A percentile compares a stretch with the other conserved stretches of the same genome.
Evolutionary conservation across 2,888 invertebrate genomes (phyloP).

Genomic region (Blomia tropicalis): DNA sequence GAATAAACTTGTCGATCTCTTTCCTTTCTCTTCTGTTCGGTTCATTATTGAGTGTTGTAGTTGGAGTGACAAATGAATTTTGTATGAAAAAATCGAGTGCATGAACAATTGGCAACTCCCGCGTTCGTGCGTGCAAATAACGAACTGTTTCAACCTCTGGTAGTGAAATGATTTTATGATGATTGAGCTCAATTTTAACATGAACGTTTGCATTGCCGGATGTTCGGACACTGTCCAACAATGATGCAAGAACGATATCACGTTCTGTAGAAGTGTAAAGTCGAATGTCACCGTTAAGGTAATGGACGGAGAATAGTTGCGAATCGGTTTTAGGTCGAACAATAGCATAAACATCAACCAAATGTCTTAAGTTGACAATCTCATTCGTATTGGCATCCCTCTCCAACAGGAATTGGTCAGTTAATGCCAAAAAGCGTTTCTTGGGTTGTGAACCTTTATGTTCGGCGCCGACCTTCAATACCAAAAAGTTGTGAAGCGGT

Average conservation of each 20-base stretch:
- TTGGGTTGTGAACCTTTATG: slow-evolving; percentile 70
- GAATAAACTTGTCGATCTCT: slow-evolving; percentile 64
- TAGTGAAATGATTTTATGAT: slow-evolving; percentile 69
- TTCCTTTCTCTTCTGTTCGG: slow-evolving; percentile 43
- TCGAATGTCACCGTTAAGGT: slow-evolving; percentile 71
- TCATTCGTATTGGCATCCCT: slow-evolving; percentile 92
- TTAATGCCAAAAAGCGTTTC: slow-evolving; percentile 73
- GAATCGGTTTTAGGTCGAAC: slow-evolving; percentile 76
- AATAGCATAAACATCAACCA: slow-evolving; percentile 67
- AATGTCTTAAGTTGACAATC: slow-evolving; percentile 57
- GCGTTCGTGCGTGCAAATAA: not conserved
- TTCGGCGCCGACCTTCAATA: slow-evolving; percentile 56
- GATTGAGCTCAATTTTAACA: slow-evolving; percentile 66
- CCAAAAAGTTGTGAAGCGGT: slow-evolving; percentile 74
- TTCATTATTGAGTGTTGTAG: slow-evolving; percentile 84
- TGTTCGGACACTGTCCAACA: slow-evolving; percentile 87
- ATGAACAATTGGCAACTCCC: slow-evolving; percentile 36
- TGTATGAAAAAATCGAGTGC: slow-evolving; percentile 61
- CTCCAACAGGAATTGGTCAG: slow-evolving; percentile 86
- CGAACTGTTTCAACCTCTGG: slow-evolving; percentile 69
- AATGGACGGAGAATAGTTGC: slow-evolving; percentile 83
- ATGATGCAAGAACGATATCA: slow-evolving; percentile 81
- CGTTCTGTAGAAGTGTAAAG: slow-evolving; percentile 83
- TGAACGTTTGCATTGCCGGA: slow-evolving; percentile 93
- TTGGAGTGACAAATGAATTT: slow-evolving; percentile 51